These are phyloP conservation scores for Polydrusus tereticollis DNA, from an alignment of 2,888 invertebrate genomes.

Conservation along the genomic window DNA sequence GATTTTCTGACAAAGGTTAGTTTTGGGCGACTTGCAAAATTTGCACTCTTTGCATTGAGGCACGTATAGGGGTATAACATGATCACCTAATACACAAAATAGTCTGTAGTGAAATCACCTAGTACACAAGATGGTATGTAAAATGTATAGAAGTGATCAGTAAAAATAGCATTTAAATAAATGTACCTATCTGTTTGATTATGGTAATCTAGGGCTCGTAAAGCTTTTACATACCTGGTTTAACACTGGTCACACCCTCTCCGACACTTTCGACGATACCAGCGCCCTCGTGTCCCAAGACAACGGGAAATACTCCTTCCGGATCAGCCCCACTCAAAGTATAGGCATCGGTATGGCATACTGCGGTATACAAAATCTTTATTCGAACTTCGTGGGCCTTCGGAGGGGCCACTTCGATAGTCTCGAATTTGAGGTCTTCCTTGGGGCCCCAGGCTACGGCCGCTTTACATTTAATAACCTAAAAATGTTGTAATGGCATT, in stretches of 20 bases:
- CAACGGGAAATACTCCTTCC: constrained; percentile 91
- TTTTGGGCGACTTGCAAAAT: constrained; percentile 95
- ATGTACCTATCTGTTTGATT: too few species aligned
- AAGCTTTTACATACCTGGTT: constrained; percentile 73
- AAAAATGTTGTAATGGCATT: neutral
- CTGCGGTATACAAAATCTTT: constrained; percentile 82
- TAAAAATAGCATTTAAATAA: too few species aligned
- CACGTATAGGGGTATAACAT: constrained; percentile 96
- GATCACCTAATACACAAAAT: constrained; percentile 76
- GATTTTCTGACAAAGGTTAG: constrained; percentile 96
- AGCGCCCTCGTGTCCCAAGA: constrained; percentile 97
- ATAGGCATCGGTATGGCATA: constrained; percentile 95
- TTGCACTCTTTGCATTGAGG: constrained; percentile 98
- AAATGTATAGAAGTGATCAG: too few species aligned
- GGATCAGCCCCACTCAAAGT: constrained; percentile 90
- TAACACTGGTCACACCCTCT: constrained; percentile 87
- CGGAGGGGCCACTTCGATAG: constrained; percentile 94
- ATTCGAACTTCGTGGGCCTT: constrained; percentile 92
- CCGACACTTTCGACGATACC: constrained; percentile 98
- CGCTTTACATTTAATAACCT: constrained; percentile 87
- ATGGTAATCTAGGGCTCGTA: neutral
- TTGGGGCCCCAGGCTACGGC: constrained; percentile 98
- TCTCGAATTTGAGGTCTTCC: constrained; percentile 89
- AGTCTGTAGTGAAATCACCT: neutral
- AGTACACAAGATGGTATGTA: too few species aligned